phyloP scores from a whole-genome alignment of 1,140 invertebrate genomes.

The Micrasema longulum region DNA sequence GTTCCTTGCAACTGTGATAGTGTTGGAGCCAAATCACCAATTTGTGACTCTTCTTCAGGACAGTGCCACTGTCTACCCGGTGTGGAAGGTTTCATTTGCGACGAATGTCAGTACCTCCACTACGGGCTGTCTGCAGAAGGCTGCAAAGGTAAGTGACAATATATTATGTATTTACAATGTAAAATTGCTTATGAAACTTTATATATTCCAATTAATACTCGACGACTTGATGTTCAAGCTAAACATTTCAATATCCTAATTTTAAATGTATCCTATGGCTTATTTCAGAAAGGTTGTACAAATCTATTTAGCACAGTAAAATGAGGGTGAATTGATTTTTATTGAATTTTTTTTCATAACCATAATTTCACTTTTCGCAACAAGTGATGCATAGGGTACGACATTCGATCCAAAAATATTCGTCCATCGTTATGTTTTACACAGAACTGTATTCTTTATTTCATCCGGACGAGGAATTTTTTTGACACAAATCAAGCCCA shows the following conservation, averaged over 20 bases:
- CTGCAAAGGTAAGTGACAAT: slow-evolving; percentile 76
- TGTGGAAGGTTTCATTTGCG: slow-evolving; percentile 83
- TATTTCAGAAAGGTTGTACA: neutral
- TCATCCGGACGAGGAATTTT: no score
- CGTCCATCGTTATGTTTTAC: no score
- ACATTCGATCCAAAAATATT: no score
- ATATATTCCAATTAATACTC: neutral
- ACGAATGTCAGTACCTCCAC: slow-evolving; percentile 78
- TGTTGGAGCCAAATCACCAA: slow-evolving; percentile 73
- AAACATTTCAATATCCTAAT: neutral
- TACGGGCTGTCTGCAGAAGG: slow-evolving; percentile 82
- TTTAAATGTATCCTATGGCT: neutral
- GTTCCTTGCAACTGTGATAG: slow-evolving; percentile 84
- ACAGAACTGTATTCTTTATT: no score
- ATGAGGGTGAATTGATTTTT: neutral
- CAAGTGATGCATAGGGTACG: no score
- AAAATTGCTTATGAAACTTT: neutral
- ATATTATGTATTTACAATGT: neutral
- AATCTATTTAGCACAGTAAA: neutral
- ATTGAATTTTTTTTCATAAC: no score
- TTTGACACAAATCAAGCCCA: no score
- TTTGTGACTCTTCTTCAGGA: slow-evolving; percentile 81
- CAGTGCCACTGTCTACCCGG: slow-evolving; percentile 81
- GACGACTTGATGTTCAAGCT: neutral
- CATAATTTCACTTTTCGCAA: no score